phyloP scores from a whole-genome alignment of 1,140 invertebrate genomes.

The Arion vulgaris region DNA sequence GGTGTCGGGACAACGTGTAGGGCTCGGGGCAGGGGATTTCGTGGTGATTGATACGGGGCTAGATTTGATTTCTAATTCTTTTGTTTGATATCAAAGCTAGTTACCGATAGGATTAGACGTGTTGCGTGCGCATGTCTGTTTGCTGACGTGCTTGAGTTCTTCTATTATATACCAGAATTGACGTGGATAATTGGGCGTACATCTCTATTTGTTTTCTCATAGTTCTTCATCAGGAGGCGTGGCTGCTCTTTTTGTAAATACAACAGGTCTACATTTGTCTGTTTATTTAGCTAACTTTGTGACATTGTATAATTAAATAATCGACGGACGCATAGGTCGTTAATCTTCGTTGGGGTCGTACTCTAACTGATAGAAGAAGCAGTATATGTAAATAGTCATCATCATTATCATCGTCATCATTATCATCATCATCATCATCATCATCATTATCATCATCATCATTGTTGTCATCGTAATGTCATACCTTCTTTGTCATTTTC shows the following conservation, averaged over 20 bases:
- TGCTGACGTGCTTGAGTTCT: not conserved
- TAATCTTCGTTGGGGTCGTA: too few species aligned
- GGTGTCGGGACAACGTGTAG: not conserved
- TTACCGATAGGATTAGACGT: not conserved
- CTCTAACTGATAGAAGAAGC: too few species aligned
- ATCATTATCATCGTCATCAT: too few species aligned
- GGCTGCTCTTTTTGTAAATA: not conserved
- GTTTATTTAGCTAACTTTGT: not conserved
- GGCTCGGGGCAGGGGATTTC: not conserved
- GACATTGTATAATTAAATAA: not conserved
- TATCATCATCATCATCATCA: too few species aligned
- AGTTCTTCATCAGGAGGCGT: not conserved
- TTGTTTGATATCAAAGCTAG: constrained; percentile 9
- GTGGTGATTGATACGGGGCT: not conserved
- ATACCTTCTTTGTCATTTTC: too few species aligned
- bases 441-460: not conserved
- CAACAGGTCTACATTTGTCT: not conserved
- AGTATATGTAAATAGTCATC: too few species aligned
- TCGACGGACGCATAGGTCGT: too few species aligned
- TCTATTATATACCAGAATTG: not conserved
- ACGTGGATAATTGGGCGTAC: not conserved
- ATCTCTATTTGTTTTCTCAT: constrained; percentile 17
- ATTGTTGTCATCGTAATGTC: not conserved
- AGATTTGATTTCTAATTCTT: not conserved
- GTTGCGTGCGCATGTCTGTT: not conserved